phyloP scores from a whole-genome alignment of 92 coral and sea anemone species.

The Desmophyllum pertusum region DNA sequence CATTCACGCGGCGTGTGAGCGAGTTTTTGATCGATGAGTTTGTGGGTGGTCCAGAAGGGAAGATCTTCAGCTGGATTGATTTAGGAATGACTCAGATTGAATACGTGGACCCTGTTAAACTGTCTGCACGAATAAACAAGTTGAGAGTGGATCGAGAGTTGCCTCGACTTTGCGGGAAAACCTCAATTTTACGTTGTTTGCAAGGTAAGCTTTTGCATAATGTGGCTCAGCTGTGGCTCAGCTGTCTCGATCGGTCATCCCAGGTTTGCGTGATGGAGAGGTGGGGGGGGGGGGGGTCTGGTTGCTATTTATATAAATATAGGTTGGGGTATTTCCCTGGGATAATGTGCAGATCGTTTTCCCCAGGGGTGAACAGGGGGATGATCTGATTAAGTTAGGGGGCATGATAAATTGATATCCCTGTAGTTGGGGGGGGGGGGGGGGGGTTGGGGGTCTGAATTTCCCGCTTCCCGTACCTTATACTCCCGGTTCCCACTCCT shows the following conservation, averaged over 20 bases:
- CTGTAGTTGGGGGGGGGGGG: too few species aligned
- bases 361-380: too few species aligned
- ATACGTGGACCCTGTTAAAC: conserved; percentile 70
- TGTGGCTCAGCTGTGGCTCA: neutral
- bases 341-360: neutral
- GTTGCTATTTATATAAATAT: too few species aligned
- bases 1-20: conserved; percentile 63
- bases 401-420: too few species aligned
- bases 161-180: conserved; percentile 47
- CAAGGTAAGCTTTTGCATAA: conserved; percentile 51
- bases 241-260: too few species aligned
- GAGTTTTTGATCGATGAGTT: conserved; percentile 54
- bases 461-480: too few species aligned
- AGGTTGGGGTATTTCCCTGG: neutral
- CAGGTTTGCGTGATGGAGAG: too few species aligned
- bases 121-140: conserved; percentile 54
- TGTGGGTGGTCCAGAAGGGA: conserved; percentile 73
- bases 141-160: conserved; percentile 48
- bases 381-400: too few species aligned
- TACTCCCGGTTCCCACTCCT: too few species aligned
- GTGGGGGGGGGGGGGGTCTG: too few species aligned
- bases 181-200: conserved; percentile 67
- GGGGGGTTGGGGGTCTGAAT: too few species aligned
- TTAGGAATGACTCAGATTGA: conserved; percentile 71
- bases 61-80: conserved; percentile 81